Evolutionary conservation across 2,888 invertebrate genomes (phyloP), one percentile per base, ranked within the genome.

Genomic region (Uloborus plumipes): DNA sequence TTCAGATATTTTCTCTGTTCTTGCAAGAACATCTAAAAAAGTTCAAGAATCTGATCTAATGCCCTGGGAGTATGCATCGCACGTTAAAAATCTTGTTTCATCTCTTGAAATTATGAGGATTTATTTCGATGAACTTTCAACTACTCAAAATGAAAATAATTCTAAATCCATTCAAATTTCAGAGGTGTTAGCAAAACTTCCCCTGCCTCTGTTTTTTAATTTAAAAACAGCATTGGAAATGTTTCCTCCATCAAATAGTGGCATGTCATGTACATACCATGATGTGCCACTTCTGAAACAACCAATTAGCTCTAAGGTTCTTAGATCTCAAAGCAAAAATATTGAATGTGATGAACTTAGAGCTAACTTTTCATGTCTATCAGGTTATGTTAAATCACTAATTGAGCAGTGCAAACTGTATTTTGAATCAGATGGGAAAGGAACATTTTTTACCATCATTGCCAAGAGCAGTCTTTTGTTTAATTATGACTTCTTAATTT

Each of bases 241-340:
- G 61, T 61, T 61, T 61, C 61, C 61, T 4, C 26, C n/a, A 61
- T 14, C 53, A 61, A 22, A 61, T 7, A n/a, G n/a, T 61, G 61
- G 20, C 7, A 61, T 18, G 2, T 22, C 61, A 2, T 3, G 61
- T 61, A 61, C 61, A 18, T 26, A 18, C 26, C 18, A 22, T 61
- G 11, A 20, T 26, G 26, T 61, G n/a, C n/a, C n/a, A n/a, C n/a
- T n/a, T n/a, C n/a, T n/a, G n/a, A 18, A 59, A 13, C 13, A 18
- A 18, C 59, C 20, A 18, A 20, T 59, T 59, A n/a, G 59, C 20
- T 59, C 18, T 11, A 59, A n/a, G 20, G 13, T 13, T 20, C 20
- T 59, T 16, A 11, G 59, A 18, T 59, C 59, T 15, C 59, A 59
- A 18, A 11, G 13, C 18, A 59, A 18, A 59, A n/a, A n/a, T 51